Evolutionary conservation across 2,888 invertebrate genomes (phyloP), one percentile per base, ranked within the genome.

Genomic region (Bombylius major): DNA sequence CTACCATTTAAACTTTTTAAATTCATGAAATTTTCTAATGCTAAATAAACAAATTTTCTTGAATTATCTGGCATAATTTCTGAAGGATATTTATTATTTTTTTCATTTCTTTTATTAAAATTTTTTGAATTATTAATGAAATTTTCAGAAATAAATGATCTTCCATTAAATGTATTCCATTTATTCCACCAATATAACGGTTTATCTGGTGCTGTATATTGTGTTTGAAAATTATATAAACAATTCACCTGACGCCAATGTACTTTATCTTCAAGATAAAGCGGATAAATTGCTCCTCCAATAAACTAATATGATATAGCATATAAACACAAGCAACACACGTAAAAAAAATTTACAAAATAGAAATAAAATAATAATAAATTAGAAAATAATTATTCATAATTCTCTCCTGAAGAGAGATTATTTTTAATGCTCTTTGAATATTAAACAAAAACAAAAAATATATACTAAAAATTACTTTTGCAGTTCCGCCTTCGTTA

Each of bases 161-260:
- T 39, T 8, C 46, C n/a, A 39, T 61, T 54, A 5, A 69, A 50
- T 9, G 66, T 61, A 56, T 69, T 67, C 70, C 70, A 72, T 57
- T 67, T 70, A 53, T 71, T 67, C 69, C 70, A 71, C 0, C 69
- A 67, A 55, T 68, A 67, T 0, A 66, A 57, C 1, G 72, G 70
- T 5, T 58, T 56, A 0, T 64, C 60, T 12, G 72, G 70, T 50
- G 72, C 50, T 1, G 64, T 54, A 49, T 69, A 71, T n/a, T 62
- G 64, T 5, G 68, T 66, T 57, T 70, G 70, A 0, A 72, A 49
- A 36, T 53, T 63, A 47, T 60, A 65, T 5, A 63, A 65, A 50
- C 63, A 63, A 5, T 68, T 63, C 4, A 70, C 5, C 33, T 67
- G 65, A 53, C 72, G 67, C 66, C 67, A 72, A 34, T 63, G 60